Evolutionary conservation across 2,113 vertebrate species (phyloP).

Genomic region (Trogon surrucura): DNA sequence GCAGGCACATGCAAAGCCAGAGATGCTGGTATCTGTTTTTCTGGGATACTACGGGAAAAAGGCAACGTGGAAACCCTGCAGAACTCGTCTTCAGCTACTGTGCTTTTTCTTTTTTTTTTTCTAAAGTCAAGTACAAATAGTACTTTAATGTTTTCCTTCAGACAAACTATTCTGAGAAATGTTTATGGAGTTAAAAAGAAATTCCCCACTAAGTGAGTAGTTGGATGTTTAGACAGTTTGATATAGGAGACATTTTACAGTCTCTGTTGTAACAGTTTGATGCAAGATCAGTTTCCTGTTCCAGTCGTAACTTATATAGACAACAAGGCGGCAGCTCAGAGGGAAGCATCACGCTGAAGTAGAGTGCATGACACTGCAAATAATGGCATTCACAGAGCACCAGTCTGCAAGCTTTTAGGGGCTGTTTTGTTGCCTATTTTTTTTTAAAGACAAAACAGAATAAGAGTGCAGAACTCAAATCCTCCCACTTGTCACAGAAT

Average conservation of each 20-base stretch:
- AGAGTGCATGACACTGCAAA: neutral
- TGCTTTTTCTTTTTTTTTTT: neutral
- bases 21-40: neutral
- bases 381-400: neutral
- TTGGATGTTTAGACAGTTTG: slow-evolving; percentile 16
- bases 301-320: neutral
- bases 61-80: neutral
- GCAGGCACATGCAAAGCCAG: neutral
- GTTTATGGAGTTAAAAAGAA: slow-evolving; percentile 18
- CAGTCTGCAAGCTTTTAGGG: neutral
- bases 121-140: neutral
- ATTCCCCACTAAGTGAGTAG: neutral
- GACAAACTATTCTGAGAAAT: slow-evolving; percentile 28
- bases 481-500: neutral
- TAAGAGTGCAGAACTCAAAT: neutral
- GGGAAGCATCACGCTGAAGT: neutral
- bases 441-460: neutral
- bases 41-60: neutral
- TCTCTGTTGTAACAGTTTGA: neutral
- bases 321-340: neutral
- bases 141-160: neutral
- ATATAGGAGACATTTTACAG: neutral
- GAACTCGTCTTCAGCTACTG: neutral
- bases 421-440: neutral
- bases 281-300: slow-evolving; percentile 6